Evolutionary conservation across 1,140 invertebrate genomes (phyloP), one percentile per base, ranked within the genome.

Genomic region (Sinella curviseta): DNA sequence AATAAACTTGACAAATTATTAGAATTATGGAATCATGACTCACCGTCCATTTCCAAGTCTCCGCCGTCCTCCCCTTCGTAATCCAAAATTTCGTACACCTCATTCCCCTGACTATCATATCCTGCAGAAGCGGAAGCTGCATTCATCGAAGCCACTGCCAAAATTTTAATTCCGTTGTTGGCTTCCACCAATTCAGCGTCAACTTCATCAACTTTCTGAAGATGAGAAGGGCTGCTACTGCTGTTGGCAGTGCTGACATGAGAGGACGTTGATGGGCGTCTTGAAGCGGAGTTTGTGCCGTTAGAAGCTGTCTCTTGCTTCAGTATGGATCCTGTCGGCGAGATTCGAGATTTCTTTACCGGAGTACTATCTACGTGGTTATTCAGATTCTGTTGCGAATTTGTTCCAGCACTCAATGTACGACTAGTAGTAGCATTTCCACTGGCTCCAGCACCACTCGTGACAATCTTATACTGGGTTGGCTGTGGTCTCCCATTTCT

Each of bases 71-170:
- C 65, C 1, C 24, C 65, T 16, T 70, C 65, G 31, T 70, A 70
- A n/a, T 70, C 65, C 30, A 70, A 70, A 33, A 70, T 70, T 70
- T 70, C 65, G 24, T 17, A 31, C 4, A 70, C 31, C 3, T 70
- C 65, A n/a, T 70, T 70, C 4, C 30, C 26, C 65, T 70, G 65
- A 31, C 65, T 33, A 33, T 70, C 65, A 70, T 70, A 70, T 8
- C 26, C 65, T n/a, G 57, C 57, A 26, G 16, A n/a, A 12, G 57
- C 16, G 24, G 57, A 4, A n/a, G 16, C 57, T 4, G 65, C 26
- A n/a, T 70, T 70, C 30, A 70, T 33, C 2, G 65, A 31, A 4
- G 65, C 65, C 26, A 70, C 65, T 3, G 65, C 8, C 8, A 70
- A 14, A 8, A 70, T 70, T 30, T 70, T 70, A 33, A 70, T 70